phyloP scores from a whole-genome alignment of 2,888 invertebrate species.

The Apodemia duryi region DNA sequence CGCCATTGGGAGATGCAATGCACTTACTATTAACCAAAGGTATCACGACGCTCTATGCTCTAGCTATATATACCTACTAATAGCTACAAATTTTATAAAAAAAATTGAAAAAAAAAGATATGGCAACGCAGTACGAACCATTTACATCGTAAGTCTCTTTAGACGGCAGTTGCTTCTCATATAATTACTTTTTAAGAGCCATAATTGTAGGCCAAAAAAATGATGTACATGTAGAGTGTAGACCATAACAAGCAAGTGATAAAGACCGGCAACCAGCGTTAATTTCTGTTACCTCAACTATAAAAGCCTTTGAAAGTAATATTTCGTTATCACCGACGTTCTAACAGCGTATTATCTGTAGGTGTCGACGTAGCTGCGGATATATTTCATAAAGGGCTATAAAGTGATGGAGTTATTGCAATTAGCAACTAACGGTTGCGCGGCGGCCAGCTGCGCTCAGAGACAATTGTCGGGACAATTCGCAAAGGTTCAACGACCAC shows the following conservation, averaged over 20 bases:
- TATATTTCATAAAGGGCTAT: constrained; percentile 46
- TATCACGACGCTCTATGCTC: too few species aligned
- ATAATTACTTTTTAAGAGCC: too few species aligned
- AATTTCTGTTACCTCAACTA: neutral
- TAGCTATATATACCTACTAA: too few species aligned
- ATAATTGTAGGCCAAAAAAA: too few species aligned
- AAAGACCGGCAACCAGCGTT: neutral
- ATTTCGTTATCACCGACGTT: neutral
- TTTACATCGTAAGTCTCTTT: too few species aligned
- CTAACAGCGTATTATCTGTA: constrained; percentile 3
- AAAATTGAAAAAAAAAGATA: too few species aligned
- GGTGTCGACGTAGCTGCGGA: constrained; percentile 21
- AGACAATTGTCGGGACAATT: constrained; percentile 64
- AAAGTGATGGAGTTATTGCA: constrained; percentile 49
- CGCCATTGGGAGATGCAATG: too few species aligned
- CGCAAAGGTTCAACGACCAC: constrained; percentile 60
- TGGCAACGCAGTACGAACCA: too few species aligned
- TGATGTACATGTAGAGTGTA: too few species aligned
- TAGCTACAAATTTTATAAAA: too few species aligned
- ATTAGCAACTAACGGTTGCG: constrained; percentile 57
- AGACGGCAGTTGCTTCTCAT: too few species aligned
- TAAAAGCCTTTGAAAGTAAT: neutral
- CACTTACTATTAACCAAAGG: too few species aligned
- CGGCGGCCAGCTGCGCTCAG: constrained; percentile 47
- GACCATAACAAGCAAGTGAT: neutral